Evolutionary conservation across 2,113 vertebrate genomes (phyloP).

Genomic region (Myotis yumanensis): DNA sequence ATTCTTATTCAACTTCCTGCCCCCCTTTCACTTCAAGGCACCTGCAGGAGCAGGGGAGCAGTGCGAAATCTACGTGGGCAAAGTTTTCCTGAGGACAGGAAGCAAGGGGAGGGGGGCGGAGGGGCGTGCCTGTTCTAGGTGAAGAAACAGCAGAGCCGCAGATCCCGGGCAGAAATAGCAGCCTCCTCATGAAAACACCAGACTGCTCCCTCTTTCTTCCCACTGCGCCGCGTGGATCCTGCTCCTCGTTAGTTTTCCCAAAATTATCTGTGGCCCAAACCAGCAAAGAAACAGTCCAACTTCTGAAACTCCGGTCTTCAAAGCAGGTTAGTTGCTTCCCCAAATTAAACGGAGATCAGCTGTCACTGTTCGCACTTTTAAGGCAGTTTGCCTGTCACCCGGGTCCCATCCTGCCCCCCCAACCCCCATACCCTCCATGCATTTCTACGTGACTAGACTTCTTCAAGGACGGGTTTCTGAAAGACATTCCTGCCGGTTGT

Average conservation of each 20-base stretch:
- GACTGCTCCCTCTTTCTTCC: background rate
- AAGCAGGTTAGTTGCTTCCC: constrained; percentile 10
- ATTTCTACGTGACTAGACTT: constrained; percentile 44
- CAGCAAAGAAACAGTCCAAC: background rate
- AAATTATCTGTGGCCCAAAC: constrained; percentile 31
- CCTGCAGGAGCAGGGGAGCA: background rate
- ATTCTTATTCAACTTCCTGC: background rate
- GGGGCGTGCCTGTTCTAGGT: background rate
- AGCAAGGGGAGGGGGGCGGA: background rate
- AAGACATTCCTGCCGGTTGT: constrained; percentile 57
- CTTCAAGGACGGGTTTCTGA: constrained; percentile 57
- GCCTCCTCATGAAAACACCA: background rate
- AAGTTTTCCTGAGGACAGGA: background rate
- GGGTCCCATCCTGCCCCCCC: background rate
- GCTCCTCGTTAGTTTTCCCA: constrained; percentile 38
- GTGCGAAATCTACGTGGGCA: background rate
- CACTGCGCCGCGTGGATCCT: background rate
- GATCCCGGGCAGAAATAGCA: background rate
- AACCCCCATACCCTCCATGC: background rate
- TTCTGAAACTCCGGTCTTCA: constrained; percentile 50
- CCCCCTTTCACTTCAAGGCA: background rate
- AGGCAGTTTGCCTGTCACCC: background rate
- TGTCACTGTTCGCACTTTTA: constrained; percentile 53
- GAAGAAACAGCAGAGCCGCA: background rate
- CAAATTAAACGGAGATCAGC: constrained; percentile 52